These are phyloP conservation scores for Thunnus thynnus DNA, from an alignment of 2,113 vertebrate species.

Conservation along the genomic window DNA sequence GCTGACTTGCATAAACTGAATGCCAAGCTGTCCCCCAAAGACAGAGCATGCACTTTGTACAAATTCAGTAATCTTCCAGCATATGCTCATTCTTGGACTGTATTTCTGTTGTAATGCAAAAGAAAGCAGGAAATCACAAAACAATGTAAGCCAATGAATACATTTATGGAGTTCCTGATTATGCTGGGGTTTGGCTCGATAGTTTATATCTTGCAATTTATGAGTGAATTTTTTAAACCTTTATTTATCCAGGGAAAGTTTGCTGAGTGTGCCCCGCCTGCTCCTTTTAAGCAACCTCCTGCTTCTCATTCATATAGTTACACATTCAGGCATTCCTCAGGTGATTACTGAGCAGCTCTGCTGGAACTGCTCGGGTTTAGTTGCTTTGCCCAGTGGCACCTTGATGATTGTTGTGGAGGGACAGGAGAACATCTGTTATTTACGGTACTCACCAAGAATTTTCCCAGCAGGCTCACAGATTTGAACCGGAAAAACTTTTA, in stretches of 20 bases:
- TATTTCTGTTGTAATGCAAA: constrained; percentile 24
- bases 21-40: constrained; percentile 56
- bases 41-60: constrained; percentile 29
- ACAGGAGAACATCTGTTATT: constrained; percentile 34
- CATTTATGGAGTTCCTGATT: constrained; percentile 27
- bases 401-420: constrained; percentile 13
- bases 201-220: constrained; percentile 15
- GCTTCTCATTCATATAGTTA: constrained; percentile 5
- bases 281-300: constrained; percentile 17
- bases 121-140: constrained; percentile 38
- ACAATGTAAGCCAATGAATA: constrained; percentile 26
- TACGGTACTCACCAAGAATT: not conserved
- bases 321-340: constrained; percentile 20
- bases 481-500: constrained; percentile 20
- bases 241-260: constrained; percentile 34
- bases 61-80: constrained; percentile 37
- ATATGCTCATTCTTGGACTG: constrained; percentile 26
- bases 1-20: constrained; percentile 63
- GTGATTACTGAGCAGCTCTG: constrained; percentile 16
- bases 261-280: not conserved
- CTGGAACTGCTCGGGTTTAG: constrained; percentile 15
- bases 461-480: constrained; percentile 21
- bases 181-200: constrained; percentile 10
- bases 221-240: constrained; percentile 8
- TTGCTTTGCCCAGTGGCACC: not conserved